Evolutionary conservation across 1,140 invertebrate species (phyloP), one percentile per base, ranked within the genome.

Genomic region (Drosophila athabasca): DNA sequence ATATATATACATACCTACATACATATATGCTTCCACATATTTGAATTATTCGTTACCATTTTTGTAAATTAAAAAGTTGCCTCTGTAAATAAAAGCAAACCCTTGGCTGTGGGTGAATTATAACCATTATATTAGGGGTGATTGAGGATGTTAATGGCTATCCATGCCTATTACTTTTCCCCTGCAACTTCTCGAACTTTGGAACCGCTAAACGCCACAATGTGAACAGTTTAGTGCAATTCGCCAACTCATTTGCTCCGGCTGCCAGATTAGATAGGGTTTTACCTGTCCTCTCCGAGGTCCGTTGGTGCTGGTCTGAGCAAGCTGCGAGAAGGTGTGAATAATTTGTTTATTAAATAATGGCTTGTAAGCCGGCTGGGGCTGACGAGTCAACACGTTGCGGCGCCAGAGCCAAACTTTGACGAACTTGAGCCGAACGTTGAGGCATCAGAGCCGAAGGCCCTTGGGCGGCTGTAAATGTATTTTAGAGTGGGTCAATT

Each of bases 61-160:
- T 19, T 79, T 87, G 74, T 85, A 85, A 78, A 75, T 59, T 68
- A 62, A 52, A 70, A 84, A 77, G 71, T 81, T 85, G 59, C 82
- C 82, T 68, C 69, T 85, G 82, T 85, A 85, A 85, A 85, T 85
- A 85, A 88, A 85, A 59, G 51, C 41, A 39, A 39, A 39, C 11
- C 35, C 35, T 39, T 1, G 35, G 35, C 35, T 13, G 35, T 39
- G 35, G 35, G 35, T 39, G 35, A 39, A 61, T 62, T 39, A 39
- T 39, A 39, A 39, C 11, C 11, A 39, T 39, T 1, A 13, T 39
- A 39, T 39, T 26, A 19, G 17, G 49, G 6, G 17, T 11, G 9
- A n/a, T 22, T 61, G 17, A 19, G 17, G 17, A 19, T 19, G 17
- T 19, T 19, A 19, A 19, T 19, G 17, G 17, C 17, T 19, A 19